Evolutionary conservation across 1,140 invertebrate species (phyloP).

Genomic region (Chymomyza costata): DNA sequence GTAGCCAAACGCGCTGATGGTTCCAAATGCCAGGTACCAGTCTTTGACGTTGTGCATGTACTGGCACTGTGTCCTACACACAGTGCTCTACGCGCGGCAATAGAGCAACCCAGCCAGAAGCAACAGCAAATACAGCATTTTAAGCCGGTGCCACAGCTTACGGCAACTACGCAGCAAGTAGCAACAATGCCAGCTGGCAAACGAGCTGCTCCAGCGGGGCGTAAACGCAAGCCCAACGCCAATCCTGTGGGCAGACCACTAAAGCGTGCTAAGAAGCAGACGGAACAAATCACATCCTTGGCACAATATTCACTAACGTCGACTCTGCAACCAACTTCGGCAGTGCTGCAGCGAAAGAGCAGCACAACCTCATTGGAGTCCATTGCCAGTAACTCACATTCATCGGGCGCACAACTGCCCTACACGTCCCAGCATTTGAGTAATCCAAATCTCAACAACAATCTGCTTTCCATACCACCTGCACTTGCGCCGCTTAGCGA

Average conservation of each 20-base stretch:
- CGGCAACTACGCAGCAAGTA: background rate
- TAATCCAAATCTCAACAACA: too few species aligned
- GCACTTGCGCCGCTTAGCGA: conserved; percentile 62
- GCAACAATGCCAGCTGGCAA: conserved; percentile 8
- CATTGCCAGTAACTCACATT: conserved; percentile 70
- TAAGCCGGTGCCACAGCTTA: conserved; percentile 1
- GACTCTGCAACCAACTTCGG: conserved; percentile 38
- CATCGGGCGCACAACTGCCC: conserved; percentile 44
- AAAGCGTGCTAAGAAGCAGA: conserved; percentile 53
- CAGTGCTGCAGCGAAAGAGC: conserved; percentile 60
- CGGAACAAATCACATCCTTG: conserved; percentile 9
- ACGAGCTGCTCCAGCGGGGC: conserved; percentile 51
- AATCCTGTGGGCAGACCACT: conserved; percentile 58
- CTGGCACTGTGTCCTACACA: conserved; percentile 89
- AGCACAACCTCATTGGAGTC: conserved; percentile 70
- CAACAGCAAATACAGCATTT: conserved; percentile 11
- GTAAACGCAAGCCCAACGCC: conserved; percentile 43
- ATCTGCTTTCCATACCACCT: conserved; percentile 50
- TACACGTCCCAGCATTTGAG: conserved; percentile 32
- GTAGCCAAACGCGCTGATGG: conserved; percentile 92
- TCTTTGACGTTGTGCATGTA: conserved; percentile 89
- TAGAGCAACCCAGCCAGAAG: conserved; percentile 30
- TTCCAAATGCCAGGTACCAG: conserved; percentile 90
- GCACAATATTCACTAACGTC: conserved; percentile 10
- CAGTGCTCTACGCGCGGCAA: conserved; percentile 44